Conservation (phyloP, 2,113 vertebrate genomes). For the Zosterops borbonicus region DNA sequence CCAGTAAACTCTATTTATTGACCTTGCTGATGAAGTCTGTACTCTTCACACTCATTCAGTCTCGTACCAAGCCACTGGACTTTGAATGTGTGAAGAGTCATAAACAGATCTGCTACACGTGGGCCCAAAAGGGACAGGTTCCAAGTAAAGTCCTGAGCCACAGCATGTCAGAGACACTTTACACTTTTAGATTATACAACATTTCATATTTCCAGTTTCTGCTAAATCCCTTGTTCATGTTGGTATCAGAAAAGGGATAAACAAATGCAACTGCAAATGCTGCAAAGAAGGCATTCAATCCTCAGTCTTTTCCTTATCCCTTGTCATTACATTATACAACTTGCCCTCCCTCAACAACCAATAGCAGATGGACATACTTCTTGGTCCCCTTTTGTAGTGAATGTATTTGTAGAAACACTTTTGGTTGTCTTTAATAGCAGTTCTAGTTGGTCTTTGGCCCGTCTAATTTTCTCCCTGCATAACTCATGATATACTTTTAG, state of each 20-base stretch:
- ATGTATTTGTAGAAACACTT: background rate
- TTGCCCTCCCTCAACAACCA: background rate
- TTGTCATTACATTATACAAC: background rate
- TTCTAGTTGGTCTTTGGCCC: background rate
- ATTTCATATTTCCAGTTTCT: background rate
- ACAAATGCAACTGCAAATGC: background rate
- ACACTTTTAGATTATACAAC: background rate
- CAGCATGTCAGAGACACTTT: background rate
- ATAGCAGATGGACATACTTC: background rate
- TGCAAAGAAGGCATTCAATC: too few species aligned
- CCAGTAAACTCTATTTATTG: background rate
- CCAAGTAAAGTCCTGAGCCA: background rate
- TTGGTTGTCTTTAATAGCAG: background rate
- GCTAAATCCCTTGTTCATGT: background rate
- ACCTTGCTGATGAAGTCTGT: background rate
- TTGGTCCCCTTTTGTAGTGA: background rate
- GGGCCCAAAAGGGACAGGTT: background rate
- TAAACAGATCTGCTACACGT: background rate
- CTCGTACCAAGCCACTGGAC: background rate
- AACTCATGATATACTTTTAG: background rate
- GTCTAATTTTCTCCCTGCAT: background rate
- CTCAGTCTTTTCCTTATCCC: background rate
- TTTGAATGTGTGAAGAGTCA: background rate
- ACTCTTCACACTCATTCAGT: background rate
- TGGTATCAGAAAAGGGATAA: background rate